Percentiles rank a stretch among this genome's conserved stretches.
Evolutionary conservation across 2,888 invertebrate species (phyloP).

Genomic region (Aphodius sticticus): DNA sequence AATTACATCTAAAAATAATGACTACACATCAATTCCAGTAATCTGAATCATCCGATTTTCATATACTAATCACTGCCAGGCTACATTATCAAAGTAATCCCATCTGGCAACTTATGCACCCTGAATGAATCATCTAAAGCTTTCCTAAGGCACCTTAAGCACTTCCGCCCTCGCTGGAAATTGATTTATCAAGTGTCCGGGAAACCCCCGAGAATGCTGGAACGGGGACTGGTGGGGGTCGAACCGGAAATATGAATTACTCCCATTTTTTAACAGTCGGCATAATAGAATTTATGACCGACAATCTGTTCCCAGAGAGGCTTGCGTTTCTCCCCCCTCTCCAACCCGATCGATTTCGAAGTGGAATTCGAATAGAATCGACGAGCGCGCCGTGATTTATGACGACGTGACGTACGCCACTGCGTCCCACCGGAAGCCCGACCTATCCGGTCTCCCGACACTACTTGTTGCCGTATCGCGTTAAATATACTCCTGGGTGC

Average conservation of each 20-base stretch:
- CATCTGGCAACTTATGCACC: not conserved
- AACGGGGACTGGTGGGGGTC: not conserved
- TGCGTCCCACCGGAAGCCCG: not conserved
- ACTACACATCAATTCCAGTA: not conserved
- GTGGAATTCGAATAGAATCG: not conserved
- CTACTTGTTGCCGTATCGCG: not conserved
- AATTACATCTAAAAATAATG: too few relatives aligned
- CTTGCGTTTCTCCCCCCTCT: not conserved
- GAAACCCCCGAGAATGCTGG: not conserved
- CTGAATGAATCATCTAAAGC: not conserved
- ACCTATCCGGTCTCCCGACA: not conserved
- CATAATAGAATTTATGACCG: not conserved
- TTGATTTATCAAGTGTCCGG: not conserved
- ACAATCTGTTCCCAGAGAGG: not conserved
- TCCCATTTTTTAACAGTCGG: conserved; percentile 4
- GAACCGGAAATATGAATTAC: not conserved
- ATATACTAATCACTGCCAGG: not conserved
- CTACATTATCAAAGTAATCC: not conserved
- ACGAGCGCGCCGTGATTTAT: not conserved
- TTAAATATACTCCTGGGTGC: not conserved
- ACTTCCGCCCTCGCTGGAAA: not conserved
- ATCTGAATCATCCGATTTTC: not conserved
- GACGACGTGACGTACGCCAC: not conserved
- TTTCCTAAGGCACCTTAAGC: not conserved
- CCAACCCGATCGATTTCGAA: not conserved